Conservation (phyloP, 2,797 vertebrate genomes). For the Acipenser ruthenus region DNA sequence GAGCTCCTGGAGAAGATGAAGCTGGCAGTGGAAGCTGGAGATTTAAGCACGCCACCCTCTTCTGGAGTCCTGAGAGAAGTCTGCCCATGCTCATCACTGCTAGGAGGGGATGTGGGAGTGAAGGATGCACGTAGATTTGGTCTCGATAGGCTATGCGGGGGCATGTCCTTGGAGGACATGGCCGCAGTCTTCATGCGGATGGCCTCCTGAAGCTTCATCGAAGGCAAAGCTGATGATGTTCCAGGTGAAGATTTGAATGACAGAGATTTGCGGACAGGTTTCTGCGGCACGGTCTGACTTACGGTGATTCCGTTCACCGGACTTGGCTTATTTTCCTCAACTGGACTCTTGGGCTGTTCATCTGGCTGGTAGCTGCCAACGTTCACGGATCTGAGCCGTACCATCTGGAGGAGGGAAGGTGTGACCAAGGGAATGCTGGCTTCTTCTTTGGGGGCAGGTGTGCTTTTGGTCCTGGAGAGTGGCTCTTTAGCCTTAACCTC, state of each 20-base stretch:
- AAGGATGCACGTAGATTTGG: neutral
- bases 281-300: slow-evolving; percentile 37
- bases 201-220: slow-evolving; percentile 71
- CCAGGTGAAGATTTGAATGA: slow-evolving; percentile 53
- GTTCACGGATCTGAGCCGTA: slow-evolving; percentile 78
- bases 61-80: slow-evolving; percentile 44
- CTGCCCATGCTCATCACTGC: neutral
- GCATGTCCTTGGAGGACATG: slow-evolving; percentile 46
- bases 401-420: slow-evolving; percentile 91
- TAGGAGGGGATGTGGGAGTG: slow-evolving; percentile 7
- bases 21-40: slow-evolving; percentile 78
- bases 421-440: slow-evolving; percentile 84
- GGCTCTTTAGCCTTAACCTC: slow-evolving; percentile 61
- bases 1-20: slow-evolving; percentile 89
- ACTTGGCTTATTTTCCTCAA: slow-evolving; percentile 36
- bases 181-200: slow-evolving; percentile 74
- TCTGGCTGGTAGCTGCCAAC: slow-evolving; percentile 41
- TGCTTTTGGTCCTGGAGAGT: slow-evolving; percentile 54
- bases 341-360: slow-evolving; percentile 26
- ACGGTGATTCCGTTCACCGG: slow-evolving; percentile 23
- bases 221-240: slow-evolving; percentile 36
- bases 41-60: slow-evolving; percentile 44
- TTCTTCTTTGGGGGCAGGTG: slow-evolving; percentile 72
- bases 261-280: slow-evolving; percentile 70
- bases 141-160: slow-evolving; percentile 34